Conservation (phyloP, 2,113 vertebrate species). For the Rhadina sibilatrix region DNA sequence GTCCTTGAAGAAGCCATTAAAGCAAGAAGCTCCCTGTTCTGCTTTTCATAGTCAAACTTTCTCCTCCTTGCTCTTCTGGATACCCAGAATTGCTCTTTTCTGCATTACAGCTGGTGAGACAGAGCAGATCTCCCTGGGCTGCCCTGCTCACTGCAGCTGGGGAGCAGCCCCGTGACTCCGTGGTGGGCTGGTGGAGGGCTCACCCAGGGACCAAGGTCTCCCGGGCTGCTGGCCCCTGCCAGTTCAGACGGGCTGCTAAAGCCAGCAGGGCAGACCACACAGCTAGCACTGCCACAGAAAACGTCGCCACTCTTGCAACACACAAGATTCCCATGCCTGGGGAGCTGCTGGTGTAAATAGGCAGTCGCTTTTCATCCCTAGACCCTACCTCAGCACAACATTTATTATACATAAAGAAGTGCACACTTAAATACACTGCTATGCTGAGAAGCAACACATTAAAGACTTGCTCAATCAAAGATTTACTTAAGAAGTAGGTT, state of each 20-base stretch:
- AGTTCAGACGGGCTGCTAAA: not conserved
- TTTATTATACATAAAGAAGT: not conserved
- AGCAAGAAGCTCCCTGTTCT: not conserved
- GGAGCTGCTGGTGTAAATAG: not conserved
- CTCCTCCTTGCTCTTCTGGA: not conserved
- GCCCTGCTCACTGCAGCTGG: not conserved
- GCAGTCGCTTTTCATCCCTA: not conserved
- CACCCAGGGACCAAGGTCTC: not conserved
- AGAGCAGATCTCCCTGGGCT: not conserved
- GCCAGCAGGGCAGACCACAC: slow-evolving; percentile 58
- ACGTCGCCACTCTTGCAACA: not conserved
- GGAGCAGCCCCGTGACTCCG: not conserved
- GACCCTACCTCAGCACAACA: not conserved
- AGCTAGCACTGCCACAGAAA: slow-evolving; percentile 13
- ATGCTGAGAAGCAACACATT: not conserved
- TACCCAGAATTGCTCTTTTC: not conserved
- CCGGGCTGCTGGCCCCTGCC: not conserved
- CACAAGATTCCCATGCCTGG: not conserved
- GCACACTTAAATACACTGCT: not conserved
- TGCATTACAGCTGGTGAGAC: not conserved
- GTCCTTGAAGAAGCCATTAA: not conserved
- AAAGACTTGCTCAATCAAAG: not conserved
- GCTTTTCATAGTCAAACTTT: not conserved
- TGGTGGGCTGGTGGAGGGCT: not conserved
- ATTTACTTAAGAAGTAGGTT: not conserved